Evolutionary conservation across 2,797 vertebrate genomes (phyloP), one percentile per base, ranked within the genome.

Genomic region (Eidolon dupreanum): DNA sequence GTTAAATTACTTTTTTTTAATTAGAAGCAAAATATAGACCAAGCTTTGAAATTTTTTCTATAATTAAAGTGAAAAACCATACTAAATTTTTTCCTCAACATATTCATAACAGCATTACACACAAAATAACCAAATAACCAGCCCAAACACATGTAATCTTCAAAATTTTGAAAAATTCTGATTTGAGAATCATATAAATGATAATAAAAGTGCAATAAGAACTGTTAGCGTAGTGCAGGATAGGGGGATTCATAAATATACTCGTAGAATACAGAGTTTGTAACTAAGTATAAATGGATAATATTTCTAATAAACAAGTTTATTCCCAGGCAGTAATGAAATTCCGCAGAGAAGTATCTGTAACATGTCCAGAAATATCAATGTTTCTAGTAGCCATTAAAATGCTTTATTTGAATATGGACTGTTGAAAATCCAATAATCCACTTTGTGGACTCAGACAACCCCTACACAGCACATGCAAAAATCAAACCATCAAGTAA

Each of bases 31-130:
- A 66, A 75, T 31, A 46, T 19, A 83, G 38, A 85, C 43, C 73
- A 17, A 86, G 49, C 11, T 78, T 5, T 41, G 24, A 94, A 75
- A 63, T 94, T 55, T 75, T 95, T 73, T 33, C 31, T 90, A 31
- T 53, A 91, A 81, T 91, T 78, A 89, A 89, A 95, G 43, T 49
- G 28, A 59, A 92, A 92, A 87, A 46, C 10, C 3, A 85, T 2
- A 31, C 15, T 59, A 33, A n/a, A 61, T 81, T 53, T 79, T 33
- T 24, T 57, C 43, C 59, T 31, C 19, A 88, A 61, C 46, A n/a
- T 41, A 79, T 46, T 89, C 33, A 36, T 33, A 82, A 36, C 0
- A 74, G 28, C 26, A 87, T 68, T 88, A 85, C 3, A 57, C 3
- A 43, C 36, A 59, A 41, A 83, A 71, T 24, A 43, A 55, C 10